Base-by-base conservation (phyloP, 1,140 invertebrate genomes). In the Charaxes varanes region DNA sequence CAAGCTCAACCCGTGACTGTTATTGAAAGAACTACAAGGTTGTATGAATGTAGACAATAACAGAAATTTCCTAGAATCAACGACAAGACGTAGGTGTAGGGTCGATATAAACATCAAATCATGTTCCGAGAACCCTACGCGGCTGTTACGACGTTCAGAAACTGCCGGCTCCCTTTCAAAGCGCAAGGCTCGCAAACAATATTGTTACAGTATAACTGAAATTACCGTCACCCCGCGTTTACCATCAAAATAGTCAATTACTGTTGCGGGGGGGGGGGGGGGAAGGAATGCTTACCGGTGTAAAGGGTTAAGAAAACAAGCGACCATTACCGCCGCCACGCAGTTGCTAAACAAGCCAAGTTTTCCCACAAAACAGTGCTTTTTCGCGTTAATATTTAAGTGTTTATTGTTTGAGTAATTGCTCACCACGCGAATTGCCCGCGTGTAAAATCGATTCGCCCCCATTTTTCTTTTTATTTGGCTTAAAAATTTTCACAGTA, bases 361-460 rank as follows among this genome's bases (percentile, higher is more conserved):
- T 69, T 82, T 82, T 82, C 74, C 78, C 78, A 78, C 59, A 74
- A 67, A 70, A 46, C 35, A 17, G 41, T 49, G 58, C 51, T 60
- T 53, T 66, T 66, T 57, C 56, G 50, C 61, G 53, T 79, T 69
- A 73, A 79, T 81, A 79, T 73, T 78, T 66, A 51, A 74, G 48
- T 34, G 44, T 48, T 58, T 61, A 67, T 61, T 69, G 59, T 68
- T 66, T 67, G 56, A 60, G 71, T 72, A 76, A 78, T 74, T 74
- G 71, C 63, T 53, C 53, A 54, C 51, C 53, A 49, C 53, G 59
- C 68, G 58, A 60, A 67, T 57, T 68, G 68, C 64, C 59, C 53
- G 66, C 64, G 71, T 63, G 63, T 66, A 73, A 73, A 73, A 77
- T 78, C 74, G 70, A 79, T 82, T 76, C 64, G 65, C 70, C 70